phyloP scores from a whole-genome alignment of 1,140 invertebrate species.

The Aricia agestis region DNA sequence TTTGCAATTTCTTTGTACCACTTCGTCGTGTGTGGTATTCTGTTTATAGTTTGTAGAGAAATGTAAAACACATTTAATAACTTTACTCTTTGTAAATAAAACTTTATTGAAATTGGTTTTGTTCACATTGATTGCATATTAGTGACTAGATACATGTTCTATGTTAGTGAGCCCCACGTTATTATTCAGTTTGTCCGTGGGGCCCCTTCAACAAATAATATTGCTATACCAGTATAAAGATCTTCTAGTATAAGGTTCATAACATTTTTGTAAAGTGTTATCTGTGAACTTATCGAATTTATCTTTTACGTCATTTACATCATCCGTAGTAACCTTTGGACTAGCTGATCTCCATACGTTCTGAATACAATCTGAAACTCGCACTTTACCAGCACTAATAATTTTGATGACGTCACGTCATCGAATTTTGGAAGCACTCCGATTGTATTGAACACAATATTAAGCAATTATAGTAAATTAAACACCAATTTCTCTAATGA shows the following conservation, averaged over 20 bases:
- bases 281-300: not conserved
- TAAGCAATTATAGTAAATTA: slow-evolving; percentile 23
- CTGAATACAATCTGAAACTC: not conserved
- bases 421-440: slow-evolving; percentile 24
- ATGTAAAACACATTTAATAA: not conserved
- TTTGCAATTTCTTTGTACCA: not conserved
- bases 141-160: slow-evolving; percentile 22
- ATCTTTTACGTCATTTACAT: not conserved
- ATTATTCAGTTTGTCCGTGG: slow-evolving; percentile 9
- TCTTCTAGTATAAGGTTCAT: not conserved
- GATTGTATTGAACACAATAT: slow-evolving; percentile 25
- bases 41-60: not conserved
- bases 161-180: slow-evolving; percentile 17
- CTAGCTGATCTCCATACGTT: not conserved
- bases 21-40: not conserved
- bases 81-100: not conserved
- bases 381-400: slow-evolving; percentile 17
- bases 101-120: slow-evolving; percentile 8
- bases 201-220: not conserved
- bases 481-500: slow-evolving; percentile 21
- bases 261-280: not conserved
- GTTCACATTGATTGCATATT: slow-evolving; percentile 21
- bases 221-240: not conserved
- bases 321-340: not conserved
- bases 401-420: slow-evolving; percentile 16